phyloP scores from a whole-genome alignment of 1,140 invertebrate genomes.

The Argopecten irradians region DNA sequence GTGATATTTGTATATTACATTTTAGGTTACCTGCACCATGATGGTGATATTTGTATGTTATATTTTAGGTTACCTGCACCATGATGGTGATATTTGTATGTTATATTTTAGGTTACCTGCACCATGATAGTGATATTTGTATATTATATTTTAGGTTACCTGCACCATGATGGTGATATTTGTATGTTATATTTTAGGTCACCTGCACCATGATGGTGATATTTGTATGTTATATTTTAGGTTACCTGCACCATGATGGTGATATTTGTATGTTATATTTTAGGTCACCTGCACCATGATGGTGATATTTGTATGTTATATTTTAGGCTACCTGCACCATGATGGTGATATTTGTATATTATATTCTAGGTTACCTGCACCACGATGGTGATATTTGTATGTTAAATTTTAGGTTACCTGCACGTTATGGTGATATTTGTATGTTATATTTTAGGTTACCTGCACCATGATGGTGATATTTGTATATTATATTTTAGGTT shows the following conservation, averaged over 20 bases:
- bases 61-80: too few species aligned
- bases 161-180: background rate
- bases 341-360: background rate
- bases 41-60: too few species aligned
- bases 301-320: constrained; percentile 15
- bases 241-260: background rate
- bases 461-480: background rate
- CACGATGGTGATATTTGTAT: background rate
- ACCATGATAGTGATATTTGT: too few species aligned
- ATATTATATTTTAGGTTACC: too few species aligned
- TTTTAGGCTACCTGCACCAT: constrained; percentile 25
- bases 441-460: too few species aligned
- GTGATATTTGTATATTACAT: too few species aligned
- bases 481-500: background rate
- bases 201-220: constrained; percentile 19
- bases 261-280: constrained; percentile 30
- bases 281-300: background rate
- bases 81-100: too few species aligned
- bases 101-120: too few species aligned
- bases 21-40: too few species aligned
- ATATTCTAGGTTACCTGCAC: background rate
- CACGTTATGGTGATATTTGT: constrained; percentile 82
- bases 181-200: constrained; percentile 35
- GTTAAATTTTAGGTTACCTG: constrained; percentile 78
- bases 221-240: background rate